phyloP scores from a whole-genome alignment of 30 jellyfish, hydroid and myxozoan genomes.

The Pseudorhiza aurosa region DNA sequence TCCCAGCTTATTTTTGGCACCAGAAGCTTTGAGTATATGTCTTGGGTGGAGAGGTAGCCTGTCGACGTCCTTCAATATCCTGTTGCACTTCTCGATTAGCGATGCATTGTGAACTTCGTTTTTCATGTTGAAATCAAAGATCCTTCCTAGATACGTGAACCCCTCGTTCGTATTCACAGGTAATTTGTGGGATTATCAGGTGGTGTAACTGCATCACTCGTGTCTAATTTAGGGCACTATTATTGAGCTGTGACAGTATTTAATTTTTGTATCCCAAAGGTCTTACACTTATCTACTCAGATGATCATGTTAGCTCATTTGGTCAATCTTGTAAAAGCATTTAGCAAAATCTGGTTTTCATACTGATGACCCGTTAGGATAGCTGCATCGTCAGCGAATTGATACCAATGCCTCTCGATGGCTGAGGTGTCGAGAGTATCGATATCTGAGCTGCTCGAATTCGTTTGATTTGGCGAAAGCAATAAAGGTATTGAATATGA shows the following conservation, averaged over 20 bases:
- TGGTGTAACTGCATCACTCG: slow-evolving; percentile 5
- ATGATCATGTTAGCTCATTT: no score
- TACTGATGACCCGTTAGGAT: no score
- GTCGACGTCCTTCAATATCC: background rate
- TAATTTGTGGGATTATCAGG: no score
- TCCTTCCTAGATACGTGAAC: slow-evolving; percentile 14
- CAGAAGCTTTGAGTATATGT: slow-evolving; percentile 2
- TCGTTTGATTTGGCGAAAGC: no score
- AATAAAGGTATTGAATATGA: no score
- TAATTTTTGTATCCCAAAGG: slow-evolving; percentile 13
- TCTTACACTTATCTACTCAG: slow-evolving; percentile 8
- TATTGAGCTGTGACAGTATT: slow-evolving; percentile 2
- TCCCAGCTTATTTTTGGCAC: slow-evolving; percentile 9
- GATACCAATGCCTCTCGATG: no score
- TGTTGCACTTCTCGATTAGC: background rate
- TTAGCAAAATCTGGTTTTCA: no score
- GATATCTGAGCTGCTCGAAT: no score
- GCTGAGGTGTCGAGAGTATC: no score
- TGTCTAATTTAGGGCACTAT: background rate
- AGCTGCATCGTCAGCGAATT: no score
- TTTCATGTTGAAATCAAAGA: background rate
- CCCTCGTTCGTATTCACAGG: background rate
- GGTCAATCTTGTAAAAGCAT: no score
- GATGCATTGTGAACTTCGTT: background rate
- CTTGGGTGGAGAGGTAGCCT: slow-evolving; percentile 22